A percentile compares a stretch with the other conserved stretches of the same genome.
These are phyloP conservation scores for Drosophila meridiana DNA, from an alignment of 2,888 invertebrate genomes.

Conservation along the genomic window DNA sequence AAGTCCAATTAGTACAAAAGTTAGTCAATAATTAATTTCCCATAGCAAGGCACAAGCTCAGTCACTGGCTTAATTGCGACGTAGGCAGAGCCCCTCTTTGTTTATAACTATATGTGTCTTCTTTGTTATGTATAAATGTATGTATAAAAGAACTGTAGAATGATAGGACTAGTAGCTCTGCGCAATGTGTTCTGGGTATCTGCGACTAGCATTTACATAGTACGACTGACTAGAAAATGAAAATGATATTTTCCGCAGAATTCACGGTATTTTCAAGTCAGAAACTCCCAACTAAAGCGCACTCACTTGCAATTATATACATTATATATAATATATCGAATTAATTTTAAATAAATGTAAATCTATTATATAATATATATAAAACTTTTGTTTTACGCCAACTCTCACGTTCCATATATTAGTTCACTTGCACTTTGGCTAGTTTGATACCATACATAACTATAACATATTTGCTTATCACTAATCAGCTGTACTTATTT, in stretches of 20 bases:
- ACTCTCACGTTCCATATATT: background rate
- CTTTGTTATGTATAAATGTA: background rate
- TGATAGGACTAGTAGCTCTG: background rate
- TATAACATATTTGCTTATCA: background rate
- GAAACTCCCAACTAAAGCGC: background rate
- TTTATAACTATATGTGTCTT: background rate
- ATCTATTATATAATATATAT: background rate
- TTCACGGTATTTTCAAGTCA: background rate
- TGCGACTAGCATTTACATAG: too few species aligned
- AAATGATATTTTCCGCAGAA: background rate
- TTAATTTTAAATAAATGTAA: too few species aligned
- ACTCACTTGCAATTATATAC: background rate
- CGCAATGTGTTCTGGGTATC: background rate
- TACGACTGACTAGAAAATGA: background rate
- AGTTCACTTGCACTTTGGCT: background rate
- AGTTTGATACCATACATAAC: background rate
- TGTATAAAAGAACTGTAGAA: background rate
- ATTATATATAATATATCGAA: background rate
- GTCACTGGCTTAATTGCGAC: background rate
- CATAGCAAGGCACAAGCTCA: background rate
- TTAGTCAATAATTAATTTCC: background rate
- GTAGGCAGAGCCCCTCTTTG: background rate
- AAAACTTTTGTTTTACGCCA: background rate
- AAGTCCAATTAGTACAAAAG: background rate
- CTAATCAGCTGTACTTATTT: slow-evolving; percentile 7